phyloP scores from a whole-genome alignment of 2,113 vertebrate genomes.

The Myotis lucifugus region DNA sequence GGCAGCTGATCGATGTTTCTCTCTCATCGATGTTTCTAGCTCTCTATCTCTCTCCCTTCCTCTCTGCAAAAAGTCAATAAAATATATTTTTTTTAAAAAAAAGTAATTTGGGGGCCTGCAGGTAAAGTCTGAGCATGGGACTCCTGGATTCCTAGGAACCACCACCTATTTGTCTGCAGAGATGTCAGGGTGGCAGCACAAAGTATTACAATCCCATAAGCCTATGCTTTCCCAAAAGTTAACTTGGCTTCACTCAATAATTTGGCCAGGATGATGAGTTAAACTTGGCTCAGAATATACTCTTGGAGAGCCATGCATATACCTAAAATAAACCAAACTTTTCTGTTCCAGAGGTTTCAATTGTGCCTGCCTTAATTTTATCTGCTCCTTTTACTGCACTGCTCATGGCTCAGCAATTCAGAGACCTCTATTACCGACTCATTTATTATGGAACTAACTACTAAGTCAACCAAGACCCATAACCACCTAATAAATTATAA shows the following conservation, averaged over 20 bases:
- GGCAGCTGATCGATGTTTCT: too few relatives aligned
- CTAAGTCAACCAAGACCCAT: slow-evolving; percentile 15
- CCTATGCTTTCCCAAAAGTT: background rate
- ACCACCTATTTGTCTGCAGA: background rate
- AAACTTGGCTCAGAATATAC: background rate
- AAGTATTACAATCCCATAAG: background rate
- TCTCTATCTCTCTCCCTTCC: too few relatives aligned
- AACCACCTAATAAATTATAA: background rate
- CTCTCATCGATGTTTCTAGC: too few relatives aligned
- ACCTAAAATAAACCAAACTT: background rate
- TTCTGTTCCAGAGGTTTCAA: background rate
- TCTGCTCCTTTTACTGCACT: background rate
- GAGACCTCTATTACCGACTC: background rate
- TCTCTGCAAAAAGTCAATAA: too few relatives aligned
- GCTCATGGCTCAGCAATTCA: background rate
- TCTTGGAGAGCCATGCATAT: background rate
- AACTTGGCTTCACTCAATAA: background rate
- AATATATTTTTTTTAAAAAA: too few relatives aligned
- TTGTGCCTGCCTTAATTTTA: background rate
- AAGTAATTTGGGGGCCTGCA: too few relatives aligned
- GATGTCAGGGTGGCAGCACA: background rate
- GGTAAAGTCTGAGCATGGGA: background rate
- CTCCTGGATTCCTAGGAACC: background rate
- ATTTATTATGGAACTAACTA: background rate
- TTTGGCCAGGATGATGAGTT: background rate